Conservation (phyloP, 2,113 vertebrate species). For the Tragulus kanchil region DNA sequence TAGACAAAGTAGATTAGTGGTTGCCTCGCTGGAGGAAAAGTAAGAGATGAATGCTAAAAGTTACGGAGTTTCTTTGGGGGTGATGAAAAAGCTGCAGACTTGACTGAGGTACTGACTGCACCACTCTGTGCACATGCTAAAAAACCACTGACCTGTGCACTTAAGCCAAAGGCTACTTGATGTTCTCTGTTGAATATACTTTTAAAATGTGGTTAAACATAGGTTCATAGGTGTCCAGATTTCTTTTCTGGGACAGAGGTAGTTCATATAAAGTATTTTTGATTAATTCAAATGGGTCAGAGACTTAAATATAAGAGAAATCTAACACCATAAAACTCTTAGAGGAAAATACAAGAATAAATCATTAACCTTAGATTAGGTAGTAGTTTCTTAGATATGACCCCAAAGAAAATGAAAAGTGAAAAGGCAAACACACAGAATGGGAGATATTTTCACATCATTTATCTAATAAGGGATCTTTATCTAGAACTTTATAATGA, state of each 20-base stretch:
- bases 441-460: conserved; percentile 29
- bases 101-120: neutral
- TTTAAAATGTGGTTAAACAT: conserved; percentile 25
- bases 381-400: neutral
- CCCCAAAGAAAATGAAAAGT: neutral
- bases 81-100: conserved; percentile 42
- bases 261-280: conserved; percentile 43
- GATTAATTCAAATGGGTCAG: conserved; percentile 17
- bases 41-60: neutral
- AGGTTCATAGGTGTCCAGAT: neutral
- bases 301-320: neutral
- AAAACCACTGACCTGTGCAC: conserved; percentile 43
- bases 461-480: neutral
- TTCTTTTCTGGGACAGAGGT: neutral
- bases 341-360: neutral
- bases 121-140: neutral
- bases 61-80: neutral
- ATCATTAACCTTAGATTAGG: neutral
- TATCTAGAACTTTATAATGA: neutral
- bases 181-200: neutral
- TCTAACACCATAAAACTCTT: neutral
- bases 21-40: neutral
- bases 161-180: neutral
- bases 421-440: neutral
- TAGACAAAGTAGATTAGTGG: neutral